A percentile compares a stretch with the other conserved stretches of the same genome.
Evolutionary conservation across 2,797 vertebrate species (phyloP).

Genomic region (Lutra lutra): DNA sequence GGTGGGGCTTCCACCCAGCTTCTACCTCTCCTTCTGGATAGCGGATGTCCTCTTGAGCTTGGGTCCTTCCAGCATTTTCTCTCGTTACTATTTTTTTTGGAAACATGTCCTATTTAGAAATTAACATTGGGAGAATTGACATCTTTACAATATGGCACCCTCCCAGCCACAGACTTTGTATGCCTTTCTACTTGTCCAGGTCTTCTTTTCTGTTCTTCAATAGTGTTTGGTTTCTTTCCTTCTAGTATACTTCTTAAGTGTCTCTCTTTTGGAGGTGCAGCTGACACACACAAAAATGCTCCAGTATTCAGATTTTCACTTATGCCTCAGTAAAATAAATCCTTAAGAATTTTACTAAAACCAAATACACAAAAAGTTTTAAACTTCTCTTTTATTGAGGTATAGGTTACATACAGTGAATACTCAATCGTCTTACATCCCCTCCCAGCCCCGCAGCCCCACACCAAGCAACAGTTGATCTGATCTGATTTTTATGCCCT

Average conservation of each 20-base stretch:
- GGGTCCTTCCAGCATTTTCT: neutral
- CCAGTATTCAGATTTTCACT: neutral
- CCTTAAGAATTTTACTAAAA: no score
- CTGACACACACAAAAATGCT: neutral
- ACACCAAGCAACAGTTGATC: neutral
- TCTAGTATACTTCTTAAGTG: neutral
- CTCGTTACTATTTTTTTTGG: neutral
- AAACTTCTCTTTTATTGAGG: neutral
- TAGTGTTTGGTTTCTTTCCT: neutral
- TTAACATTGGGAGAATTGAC: neutral
- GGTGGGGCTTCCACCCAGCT: neutral
- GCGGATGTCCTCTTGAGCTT: neutral
- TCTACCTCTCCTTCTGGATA: neutral
- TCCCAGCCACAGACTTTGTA: neutral
- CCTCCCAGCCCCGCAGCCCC: neutral
- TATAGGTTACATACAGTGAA: neutral
- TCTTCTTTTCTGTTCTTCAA: neutral
- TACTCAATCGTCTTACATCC: neutral
- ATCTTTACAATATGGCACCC: neutral
- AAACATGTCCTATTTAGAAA: neutral
- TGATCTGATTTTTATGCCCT: neutral
- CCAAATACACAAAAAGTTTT: no score
- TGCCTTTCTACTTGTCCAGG: constrained; percentile 1
- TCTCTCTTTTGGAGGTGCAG: neutral
- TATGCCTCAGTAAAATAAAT: no score